These are phyloP conservation scores for Hesperophylax magnus DNA, from an alignment of 1,140 invertebrate genomes.

Conservation along the genomic window DNA sequence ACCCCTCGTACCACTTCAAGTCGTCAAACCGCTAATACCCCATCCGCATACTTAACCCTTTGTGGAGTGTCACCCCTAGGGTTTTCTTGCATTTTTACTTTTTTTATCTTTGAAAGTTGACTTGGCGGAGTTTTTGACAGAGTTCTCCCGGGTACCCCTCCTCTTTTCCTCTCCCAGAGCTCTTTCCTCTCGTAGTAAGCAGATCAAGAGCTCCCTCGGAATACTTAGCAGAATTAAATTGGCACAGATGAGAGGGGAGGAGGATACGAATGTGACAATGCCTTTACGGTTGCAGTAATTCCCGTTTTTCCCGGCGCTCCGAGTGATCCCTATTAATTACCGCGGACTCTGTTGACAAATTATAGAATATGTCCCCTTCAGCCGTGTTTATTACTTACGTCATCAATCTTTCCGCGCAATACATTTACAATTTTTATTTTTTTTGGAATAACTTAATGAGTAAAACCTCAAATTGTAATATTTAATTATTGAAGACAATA, in stretches of 20 bases:
- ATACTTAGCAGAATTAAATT: slow-evolving; percentile 54
- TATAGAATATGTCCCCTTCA: too few species aligned
- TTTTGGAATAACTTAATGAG: too few species aligned
- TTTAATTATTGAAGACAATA: too few species aligned
- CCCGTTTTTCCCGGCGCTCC: too few species aligned
- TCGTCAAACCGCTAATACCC: slow-evolving; percentile 25
- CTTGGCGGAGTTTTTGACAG: slow-evolving; percentile 25
- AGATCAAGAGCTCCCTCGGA: slow-evolving; percentile 46
- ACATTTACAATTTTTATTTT: too few species aligned
- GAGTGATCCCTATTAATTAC: too few species aligned
- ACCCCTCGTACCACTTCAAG: background rate
- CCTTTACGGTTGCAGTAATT: slow-evolving; percentile 1
- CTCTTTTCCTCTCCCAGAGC: background rate
- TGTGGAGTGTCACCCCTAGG: background rate
- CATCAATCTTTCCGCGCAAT: too few species aligned
- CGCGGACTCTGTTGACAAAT: too few species aligned
- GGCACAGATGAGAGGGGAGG: slow-evolving; percentile 39
- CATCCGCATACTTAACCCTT: slow-evolving; percentile 14
- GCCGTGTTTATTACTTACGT: too few species aligned
- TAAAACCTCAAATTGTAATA: too few species aligned
- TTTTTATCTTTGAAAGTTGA: slow-evolving; percentile 19
- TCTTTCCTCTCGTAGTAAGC: slow-evolving; percentile 40
- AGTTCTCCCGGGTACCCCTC: background rate
- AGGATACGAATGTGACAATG: background rate
- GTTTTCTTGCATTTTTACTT: background rate